phyloP scores from a whole-genome alignment of 2,888 invertebrate genomes.

The Microctonus brassicae region DNA sequence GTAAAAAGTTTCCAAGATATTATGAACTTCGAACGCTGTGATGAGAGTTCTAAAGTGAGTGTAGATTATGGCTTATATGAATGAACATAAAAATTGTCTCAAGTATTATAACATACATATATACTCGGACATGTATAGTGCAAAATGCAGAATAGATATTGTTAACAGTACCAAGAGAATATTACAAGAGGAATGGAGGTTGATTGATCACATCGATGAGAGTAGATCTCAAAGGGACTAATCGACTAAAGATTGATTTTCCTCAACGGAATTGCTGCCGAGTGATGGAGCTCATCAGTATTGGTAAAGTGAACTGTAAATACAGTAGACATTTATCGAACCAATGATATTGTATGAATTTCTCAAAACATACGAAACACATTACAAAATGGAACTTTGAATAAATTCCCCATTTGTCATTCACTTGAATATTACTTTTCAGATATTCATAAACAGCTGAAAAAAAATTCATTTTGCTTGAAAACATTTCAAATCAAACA shows the following conservation, averaged over 20 bases:
- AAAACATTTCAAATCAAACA: too few relatives aligned
- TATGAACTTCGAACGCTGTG: too few relatives aligned
- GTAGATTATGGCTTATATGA: neutral
- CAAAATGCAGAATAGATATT: too few relatives aligned
- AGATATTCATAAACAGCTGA: too few relatives aligned
- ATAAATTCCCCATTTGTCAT: too few relatives aligned
- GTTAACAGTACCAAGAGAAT: too few relatives aligned
- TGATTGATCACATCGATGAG: neutral
- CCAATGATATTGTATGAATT: neutral
- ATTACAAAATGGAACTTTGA: too few relatives aligned
- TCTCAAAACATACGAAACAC: too few relatives aligned
- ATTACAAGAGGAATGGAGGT: neutral
- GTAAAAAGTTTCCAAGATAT: neutral
- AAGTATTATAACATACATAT: too few relatives aligned
- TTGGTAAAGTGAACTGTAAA: neutral
- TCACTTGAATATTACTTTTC: too few relatives aligned
- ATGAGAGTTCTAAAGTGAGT: neutral
- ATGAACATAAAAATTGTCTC: neutral
- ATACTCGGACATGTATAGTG: too few relatives aligned
- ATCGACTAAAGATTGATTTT: neutral
- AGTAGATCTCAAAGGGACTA: neutral
- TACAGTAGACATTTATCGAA: neutral
- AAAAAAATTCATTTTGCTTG: too few relatives aligned
- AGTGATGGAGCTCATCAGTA: neutral
- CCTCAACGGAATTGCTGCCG: neutral